Evolutionary conservation across 2,797 vertebrate genomes (phyloP), one percentile per base, ranked within the genome.

Genomic region (Gallinago stenura): DNA sequence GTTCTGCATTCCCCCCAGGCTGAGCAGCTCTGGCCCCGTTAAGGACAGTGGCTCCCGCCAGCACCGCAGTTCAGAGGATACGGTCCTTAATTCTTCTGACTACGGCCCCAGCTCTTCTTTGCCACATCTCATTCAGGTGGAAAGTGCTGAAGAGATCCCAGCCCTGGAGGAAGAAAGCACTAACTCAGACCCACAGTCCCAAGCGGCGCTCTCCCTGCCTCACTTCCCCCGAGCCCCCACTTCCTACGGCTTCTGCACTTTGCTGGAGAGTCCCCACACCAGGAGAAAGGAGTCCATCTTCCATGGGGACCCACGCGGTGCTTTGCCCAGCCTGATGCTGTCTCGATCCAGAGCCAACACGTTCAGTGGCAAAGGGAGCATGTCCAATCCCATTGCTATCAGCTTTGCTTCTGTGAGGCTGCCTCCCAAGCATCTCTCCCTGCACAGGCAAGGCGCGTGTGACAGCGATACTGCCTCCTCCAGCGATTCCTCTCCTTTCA

Each of bases 191-290:
- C 99, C 99, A 9, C 98, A 98, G 70, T 98, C 99, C 89, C 98
- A 99, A 95, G 98, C 99, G 97, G 93, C 98, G 56, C 82, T 99
- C 98, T 98, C 99, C 98, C 91, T 99, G 98, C 66, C 99, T 98
- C 98, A 99, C 98, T 75, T 98, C 98, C 95, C 98, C 97, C 89
- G 99, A 98, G 97, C 99, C 98, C 91, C 99, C 98, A 15, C 98
- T 98, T 99, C 98, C 86, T 99, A 99, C 0, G 99, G 99, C 56
- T 99, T 99, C 96, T 99, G 99, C 95, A 98, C 99, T 15, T 96
- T 99, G 88, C 97, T 99, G 81, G 99, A 99, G 97, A 99, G 99
- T 83, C 99, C 99, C 18, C 99, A 99, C 97, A 99, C 98, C 35
- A 98, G 99, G 75, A 98, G 99, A 60, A 99, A 99, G 94, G 99